These are phyloP conservation scores for Cylindroiulus punctatus DNA, from an alignment of 2,888 invertebrate genomes.

Conservation along the genomic window DNA sequence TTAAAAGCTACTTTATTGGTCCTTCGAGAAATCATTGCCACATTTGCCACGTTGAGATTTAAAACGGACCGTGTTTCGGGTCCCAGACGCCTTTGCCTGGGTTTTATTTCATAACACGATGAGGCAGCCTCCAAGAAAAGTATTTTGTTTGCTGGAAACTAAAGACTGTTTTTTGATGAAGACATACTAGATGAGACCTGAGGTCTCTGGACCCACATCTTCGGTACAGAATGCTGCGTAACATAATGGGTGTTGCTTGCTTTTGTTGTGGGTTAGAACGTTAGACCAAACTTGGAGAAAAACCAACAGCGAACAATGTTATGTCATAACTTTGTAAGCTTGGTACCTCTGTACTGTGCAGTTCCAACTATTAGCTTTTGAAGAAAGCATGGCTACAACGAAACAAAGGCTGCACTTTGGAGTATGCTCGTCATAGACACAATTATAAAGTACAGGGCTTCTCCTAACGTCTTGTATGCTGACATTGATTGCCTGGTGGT, in stretches of 20 bases:
- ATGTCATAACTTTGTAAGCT: too few species aligned
- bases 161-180: neutral
- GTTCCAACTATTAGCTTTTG: too few species aligned
- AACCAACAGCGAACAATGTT: too few species aligned
- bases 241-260: neutral
- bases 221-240: neutral
- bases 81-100: neutral
- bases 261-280: too few species aligned
- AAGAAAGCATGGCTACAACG: too few species aligned
- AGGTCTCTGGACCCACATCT: neutral
- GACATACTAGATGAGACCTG: neutral
- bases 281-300: too few species aligned
- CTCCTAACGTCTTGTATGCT: too few species aligned
- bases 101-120: slow-evolving; percentile 24
- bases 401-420: too few species aligned
- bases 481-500: too few species aligned
- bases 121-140: neutral
- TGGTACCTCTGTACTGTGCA: too few species aligned
- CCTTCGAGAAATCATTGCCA: slow-evolving; percentile 23
- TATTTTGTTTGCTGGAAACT: neutral
- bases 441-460: too few species aligned
- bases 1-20: slow-evolving; percentile 10
- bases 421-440: too few species aligned
- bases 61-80: neutral
- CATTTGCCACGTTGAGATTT: slow-evolving; percentile 25